Evolutionary conservation across 2,888 invertebrate species (phyloP).

Genomic region (Lepidochrysops patricia): DNA sequence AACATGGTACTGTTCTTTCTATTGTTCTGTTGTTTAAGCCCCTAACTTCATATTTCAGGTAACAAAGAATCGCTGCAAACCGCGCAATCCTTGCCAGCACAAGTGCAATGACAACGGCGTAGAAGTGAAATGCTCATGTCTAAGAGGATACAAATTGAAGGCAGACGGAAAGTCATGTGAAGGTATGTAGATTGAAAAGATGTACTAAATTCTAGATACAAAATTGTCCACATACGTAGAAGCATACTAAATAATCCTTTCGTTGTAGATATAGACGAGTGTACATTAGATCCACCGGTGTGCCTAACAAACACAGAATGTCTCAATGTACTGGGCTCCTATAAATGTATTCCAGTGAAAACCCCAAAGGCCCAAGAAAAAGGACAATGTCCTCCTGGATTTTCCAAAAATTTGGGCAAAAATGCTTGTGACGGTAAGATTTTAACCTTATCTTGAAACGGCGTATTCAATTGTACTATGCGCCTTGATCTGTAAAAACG

Average conservation of each 20-base stretch:
- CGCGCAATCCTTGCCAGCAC: constrained; percentile 82
- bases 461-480: too few species aligned
- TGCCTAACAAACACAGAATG: constrained; percentile 77
- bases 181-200: constrained; percentile 49
- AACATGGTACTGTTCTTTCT: neutral
- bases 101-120: constrained; percentile 81
- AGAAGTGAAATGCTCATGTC: constrained; percentile 81
- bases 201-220: neutral
- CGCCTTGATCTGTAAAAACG: too few species aligned
- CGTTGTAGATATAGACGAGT: constrained; percentile 83
- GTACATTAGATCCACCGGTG: constrained; percentile 71
- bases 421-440: constrained; percentile 69
- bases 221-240: neutral
- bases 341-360: constrained; percentile 71
- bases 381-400: constrained; percentile 71
- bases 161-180: constrained; percentile 79
- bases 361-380: constrained; percentile 30
- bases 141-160: constrained; percentile 79
- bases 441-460: too few species aligned
- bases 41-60: constrained; percentile 33
- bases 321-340: constrained; percentile 78
- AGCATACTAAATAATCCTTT: neutral
- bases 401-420: constrained; percentile 61
- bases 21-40: neutral
- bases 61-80: constrained; percentile 70